Evolutionary conservation across 2,888 invertebrate genomes (phyloP), one percentile per base, ranked within the genome.

Genomic region (Orthonevra nobilis): DNA sequence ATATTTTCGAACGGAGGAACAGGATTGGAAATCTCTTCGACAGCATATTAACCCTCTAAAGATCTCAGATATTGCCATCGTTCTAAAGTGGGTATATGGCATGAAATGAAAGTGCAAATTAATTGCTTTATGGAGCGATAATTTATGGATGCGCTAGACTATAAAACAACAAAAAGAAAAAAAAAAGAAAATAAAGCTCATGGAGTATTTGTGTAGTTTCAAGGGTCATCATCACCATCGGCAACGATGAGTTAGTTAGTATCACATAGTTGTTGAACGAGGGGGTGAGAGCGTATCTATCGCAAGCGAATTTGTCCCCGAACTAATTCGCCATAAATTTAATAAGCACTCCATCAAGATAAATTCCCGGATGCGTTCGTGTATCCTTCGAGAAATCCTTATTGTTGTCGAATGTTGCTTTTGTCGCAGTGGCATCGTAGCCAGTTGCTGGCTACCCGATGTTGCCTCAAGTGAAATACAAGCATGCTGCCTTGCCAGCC

Each of bases 111-210:
- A 83, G 83, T 81, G 82, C 63, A 83, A 86, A 86, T 86, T 86
- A 86, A 86, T 86, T 86, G 86, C 86, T 86, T 86, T 86, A 86
- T 85, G 84, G 86, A 85, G 86, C 86, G 86, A 86, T 86, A 86
- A 86, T 86, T 86, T 86, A 86, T 86, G 85, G 83, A 84, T 85
- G 85, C 83, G 72, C 82, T 82, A 83, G 84, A 85, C 85, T 86
- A 83, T 85, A 85, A 85, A 84, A 83, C 52, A 54, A 28, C 50
- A 50, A 19, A 4, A 28, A 42, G 19, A 42, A 20, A 61, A 63
- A 75, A 69, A 61, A 61, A 15, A 34, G 36, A n/a, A n/a, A n/a
- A n/a, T n/a, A n/a, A n/a, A n/a, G 20, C 58, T 42, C 28, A 61
- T 70, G 32, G 23, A 36, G 42, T 52, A 28, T 70, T 63, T 64